Evolutionary conservation across 2,113 vertebrate species (phyloP), one percentile per base, ranked within the genome.

Genomic region (Eulacestoma nigropectus): DNA sequence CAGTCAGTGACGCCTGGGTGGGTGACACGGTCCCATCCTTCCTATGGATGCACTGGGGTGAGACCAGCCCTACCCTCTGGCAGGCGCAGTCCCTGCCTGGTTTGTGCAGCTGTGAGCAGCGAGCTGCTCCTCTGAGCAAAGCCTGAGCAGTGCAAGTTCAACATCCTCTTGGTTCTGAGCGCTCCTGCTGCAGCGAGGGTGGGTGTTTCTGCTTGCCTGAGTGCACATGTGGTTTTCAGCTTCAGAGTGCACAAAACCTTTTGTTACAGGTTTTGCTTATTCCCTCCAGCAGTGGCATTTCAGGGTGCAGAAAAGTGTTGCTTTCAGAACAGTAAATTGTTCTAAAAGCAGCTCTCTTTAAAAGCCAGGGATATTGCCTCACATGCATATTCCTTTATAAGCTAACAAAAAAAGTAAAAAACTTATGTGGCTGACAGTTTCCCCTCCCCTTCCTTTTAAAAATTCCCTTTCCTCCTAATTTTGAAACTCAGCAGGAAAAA

Each of bases 401-500:
- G 44, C 52, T 76, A 59, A 56, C 33, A 39, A 35, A 53, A 63
- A 91, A 49, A 29, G 16, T 85, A 21, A 32, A 62, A 70, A 44
- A 32, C 55, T 90, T 65, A 59, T 77, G 55, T 75, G 74, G 72
- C 57, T 92, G 82, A 89, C 42, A 42, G 77, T 84, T 46, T 27
- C 23, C 26, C 29, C 35, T 39, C 47, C 37, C n/a, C 52, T 77
- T 56, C 35, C 85, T 64, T 79, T 86, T 67, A 67, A 92, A 92
- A 92, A 72, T 93, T 91, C 75, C 80, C 70, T 95, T 94, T 93
- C 65, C 83, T 93, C 91, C 64, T 60, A 44, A 89, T 92, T 84
- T 95, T 91, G 84, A 92, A 89, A 79, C 80, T 89, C 91, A 84
- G 46, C 70, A 93, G 94, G 91, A 95, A 95, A 79, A 84, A 93